A percentile compares a stretch with the other conserved stretches of the same genome.
Evolutionary conservation across 2,113 vertebrate genomes (phyloP).

Genomic region (Edolisoma coerulescens): DNA sequence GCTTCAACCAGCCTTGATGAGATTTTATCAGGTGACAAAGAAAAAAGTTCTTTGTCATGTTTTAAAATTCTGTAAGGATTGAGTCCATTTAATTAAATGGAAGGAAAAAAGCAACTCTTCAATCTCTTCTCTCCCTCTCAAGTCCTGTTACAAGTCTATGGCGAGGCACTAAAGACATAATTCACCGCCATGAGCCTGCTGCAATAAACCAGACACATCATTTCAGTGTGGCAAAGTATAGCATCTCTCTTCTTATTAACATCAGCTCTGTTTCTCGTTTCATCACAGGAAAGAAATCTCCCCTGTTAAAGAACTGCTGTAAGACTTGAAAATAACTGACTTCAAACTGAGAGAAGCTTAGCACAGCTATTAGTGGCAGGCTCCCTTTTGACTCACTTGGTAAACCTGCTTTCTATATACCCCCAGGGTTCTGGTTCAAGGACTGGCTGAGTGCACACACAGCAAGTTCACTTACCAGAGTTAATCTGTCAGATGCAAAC

Average conservation of each 20-base stretch:
- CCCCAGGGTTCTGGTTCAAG: slow-evolving; percentile 47
- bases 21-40: not conserved
- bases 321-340: slow-evolving; percentile 45
- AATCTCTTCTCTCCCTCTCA: not conserved
- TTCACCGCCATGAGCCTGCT: not conserved
- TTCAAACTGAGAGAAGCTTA: slow-evolving; percentile 62
- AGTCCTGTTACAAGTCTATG: not conserved
- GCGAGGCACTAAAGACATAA: not conserved
- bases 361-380: slow-evolving; percentile 36
- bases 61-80: not conserved
- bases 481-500: slow-evolving; percentile 52
- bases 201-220: not conserved
- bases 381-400: slow-evolving; percentile 27
- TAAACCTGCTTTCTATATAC: slow-evolving; percentile 45
- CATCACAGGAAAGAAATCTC: not conserved
- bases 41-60: not conserved
- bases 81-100: not conserved
- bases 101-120: not conserved
- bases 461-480: slow-evolving; percentile 54
- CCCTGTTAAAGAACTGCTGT: slow-evolving; percentile 12
- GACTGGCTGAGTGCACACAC: slow-evolving; percentile 10
- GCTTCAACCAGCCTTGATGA: not conserved
- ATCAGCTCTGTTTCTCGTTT: not conserved
- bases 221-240: not conserved
- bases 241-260: not conserved